Evolutionary conservation across 2,888 invertebrate species (phyloP), one percentile per base, ranked within the genome.

Genomic region (Timema podura): DNA sequence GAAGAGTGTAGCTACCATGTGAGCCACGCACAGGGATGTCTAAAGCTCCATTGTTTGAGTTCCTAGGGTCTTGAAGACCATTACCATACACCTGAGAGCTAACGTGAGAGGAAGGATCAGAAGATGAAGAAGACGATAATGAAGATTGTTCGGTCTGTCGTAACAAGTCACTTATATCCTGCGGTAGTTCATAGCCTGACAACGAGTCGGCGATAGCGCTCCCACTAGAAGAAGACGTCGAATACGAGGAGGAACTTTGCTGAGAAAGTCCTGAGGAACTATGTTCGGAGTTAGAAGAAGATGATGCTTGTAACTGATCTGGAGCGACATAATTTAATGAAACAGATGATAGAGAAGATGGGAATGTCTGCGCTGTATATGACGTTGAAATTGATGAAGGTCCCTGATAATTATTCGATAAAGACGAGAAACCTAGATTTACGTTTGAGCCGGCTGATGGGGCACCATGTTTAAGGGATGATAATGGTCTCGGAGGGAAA

Each of bases 1-100:
- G 91, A 13, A 93, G 81, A 0, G 90, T 89, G 77, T 92, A 93
- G 5, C 86, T 85, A 1, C 88, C 89, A 15, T 85, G 82, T 46
- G 68, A 74, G 7, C 78, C 78, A 76, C 86, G 84, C 0, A 86
- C 76, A 0, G 86, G 85, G 57, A 88, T 83, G 70, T 82, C 82
- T 72, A 81, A 81, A 48, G 71, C 70, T 11, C 74, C 75, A 47
- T 70, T 70, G 47, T 51, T 65, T 2, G 68, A n/a, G 9, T 47
- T 30, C 49, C 61, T 61, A 1, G 61, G 57, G 15, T 68, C 66
- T 9, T 44, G 44, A 13, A 15, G 47, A 9, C 54, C 69, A 15
- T 65, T 61, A 44, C 61, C 61, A 61, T 61, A 61, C 6, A 61
- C 13, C 16, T 61, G 61, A 15, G 61, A 61, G 45, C 64, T 16